Conservation (phyloP, 2,797 vertebrate genomes). For the Oryzias dopingdopingensis region DNA sequence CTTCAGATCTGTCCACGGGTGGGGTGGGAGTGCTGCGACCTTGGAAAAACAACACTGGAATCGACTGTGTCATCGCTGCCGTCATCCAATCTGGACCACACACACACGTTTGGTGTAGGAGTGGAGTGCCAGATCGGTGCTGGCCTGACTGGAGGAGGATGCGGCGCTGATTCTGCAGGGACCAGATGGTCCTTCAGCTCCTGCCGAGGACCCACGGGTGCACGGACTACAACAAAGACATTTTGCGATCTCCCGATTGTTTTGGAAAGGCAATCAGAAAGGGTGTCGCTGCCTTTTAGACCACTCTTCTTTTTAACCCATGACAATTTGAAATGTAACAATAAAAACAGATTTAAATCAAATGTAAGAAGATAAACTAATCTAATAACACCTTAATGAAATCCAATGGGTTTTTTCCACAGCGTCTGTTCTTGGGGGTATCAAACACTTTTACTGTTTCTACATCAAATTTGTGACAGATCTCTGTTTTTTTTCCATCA, state of each 20-base stretch:
- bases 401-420: too few relatives aligned
- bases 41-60: slow-evolving; percentile 75
- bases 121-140: slow-evolving; percentile 62
- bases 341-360: too few relatives aligned
- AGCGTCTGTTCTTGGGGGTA: too few relatives aligned
- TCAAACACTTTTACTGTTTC: too few relatives aligned
- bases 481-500: too few relatives aligned
- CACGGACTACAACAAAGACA: slow-evolving; percentile 37
- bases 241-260: slow-evolving; percentile 6
- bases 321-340: too few relatives aligned
- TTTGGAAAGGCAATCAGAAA: slow-evolving; percentile 6
- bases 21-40: slow-evolving; percentile 68
- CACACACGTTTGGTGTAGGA: slow-evolving; percentile 52
- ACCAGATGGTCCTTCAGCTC: slow-evolving; percentile 76
- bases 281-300: not conserved
- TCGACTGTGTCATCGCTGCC: slow-evolving; percentile 63
- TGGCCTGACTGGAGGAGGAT: slow-evolving; percentile 59
- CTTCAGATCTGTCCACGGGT: slow-evolving; percentile 54
- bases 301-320: too few relatives aligned
- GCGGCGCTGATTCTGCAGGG: slow-evolving; percentile 58
- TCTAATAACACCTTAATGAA: too few relatives aligned
- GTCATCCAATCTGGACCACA: slow-evolving; percentile 73
- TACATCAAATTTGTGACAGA: too few relatives aligned
- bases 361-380: too few relatives aligned
- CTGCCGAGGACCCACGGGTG: slow-evolving; percentile 47